Conservation (phyloP, 1,140 invertebrate genomes). For the Pentalonia nigronervosa region DNA sequence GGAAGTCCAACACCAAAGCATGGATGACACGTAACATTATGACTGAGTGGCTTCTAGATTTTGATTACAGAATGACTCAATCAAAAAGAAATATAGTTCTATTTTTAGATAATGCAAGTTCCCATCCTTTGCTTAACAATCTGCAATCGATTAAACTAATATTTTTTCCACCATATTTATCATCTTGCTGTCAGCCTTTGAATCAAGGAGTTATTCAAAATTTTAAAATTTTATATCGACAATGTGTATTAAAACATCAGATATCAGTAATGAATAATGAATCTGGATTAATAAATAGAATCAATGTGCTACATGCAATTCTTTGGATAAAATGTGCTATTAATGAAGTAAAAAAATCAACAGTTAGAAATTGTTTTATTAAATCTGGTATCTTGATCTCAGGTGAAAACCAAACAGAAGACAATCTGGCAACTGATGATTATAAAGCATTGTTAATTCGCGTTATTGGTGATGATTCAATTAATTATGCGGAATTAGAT, state of each 20-base stretch:
- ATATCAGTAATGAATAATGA: not conserved
- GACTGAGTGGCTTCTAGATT: not conserved
- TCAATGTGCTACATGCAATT: not conserved
- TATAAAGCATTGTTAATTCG: not conserved
- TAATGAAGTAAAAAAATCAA: not conserved
- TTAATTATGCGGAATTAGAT: not conserved
- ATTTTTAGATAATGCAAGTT: conserved; percentile 26
- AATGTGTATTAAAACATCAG: not conserved
- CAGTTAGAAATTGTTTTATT: not conserved
- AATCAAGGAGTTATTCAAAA: not conserved
- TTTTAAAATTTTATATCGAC: not conserved
- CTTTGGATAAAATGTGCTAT: not conserved
- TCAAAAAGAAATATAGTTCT: conserved; percentile 18
- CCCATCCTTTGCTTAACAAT: not conserved
- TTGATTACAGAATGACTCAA: conserved; percentile 16
- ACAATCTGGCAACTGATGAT: not conserved
- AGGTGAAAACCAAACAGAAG: not conserved
- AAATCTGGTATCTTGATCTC: not conserved
- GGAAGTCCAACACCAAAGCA: not conserved
- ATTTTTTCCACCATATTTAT: not conserved
- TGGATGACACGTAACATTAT: conserved; percentile 15
- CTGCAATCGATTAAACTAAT: not conserved
- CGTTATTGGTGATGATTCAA: not conserved
- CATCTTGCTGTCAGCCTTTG: not conserved
- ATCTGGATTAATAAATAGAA: not conserved